Evolutionary conservation across 37 sponge, comb jelly and placozoan species (phyloP).

Genomic region (Eunapius fragilis): DNA sequence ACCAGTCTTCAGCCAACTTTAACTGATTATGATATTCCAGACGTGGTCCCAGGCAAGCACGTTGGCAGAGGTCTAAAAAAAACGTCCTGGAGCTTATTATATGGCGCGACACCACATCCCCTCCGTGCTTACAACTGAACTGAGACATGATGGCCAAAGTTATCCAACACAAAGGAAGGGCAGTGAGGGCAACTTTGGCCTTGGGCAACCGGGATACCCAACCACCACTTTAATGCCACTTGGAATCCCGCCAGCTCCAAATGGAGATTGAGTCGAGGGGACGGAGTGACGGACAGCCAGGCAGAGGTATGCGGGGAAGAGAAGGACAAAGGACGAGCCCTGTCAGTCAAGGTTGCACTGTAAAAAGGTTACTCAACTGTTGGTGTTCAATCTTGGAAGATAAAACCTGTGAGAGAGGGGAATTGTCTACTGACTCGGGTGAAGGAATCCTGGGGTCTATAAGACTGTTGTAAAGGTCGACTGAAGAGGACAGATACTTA

Average conservation of each 20-base stretch:
- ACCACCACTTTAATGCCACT: neutral
- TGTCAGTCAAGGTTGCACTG: neutral
- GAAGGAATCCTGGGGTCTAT: neutral
- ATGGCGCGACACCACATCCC: neutral
- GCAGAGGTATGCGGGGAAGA: neutral
- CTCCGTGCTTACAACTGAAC: neutral
- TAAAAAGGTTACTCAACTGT: neutral
- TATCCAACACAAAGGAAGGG: neutral
- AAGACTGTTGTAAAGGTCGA: neutral
- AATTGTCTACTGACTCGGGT: neutral
- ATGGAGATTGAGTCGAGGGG: neutral
- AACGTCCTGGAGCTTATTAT: neutral
- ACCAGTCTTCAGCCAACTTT: no score
- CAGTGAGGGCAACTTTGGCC: neutral
- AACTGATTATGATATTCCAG: no score
- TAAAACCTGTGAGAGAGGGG: neutral
- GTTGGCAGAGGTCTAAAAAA: neutral
- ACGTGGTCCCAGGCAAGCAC: neutral
- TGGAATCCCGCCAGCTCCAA: neutral
- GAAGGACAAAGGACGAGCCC: neutral
- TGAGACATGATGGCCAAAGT: neutral
- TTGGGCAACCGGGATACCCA: neutral
- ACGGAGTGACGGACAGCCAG: neutral
- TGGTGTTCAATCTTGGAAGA: neutral
- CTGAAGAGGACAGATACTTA: neutral